A percentile compares a stretch with the other conserved stretches of the same genome.
phyloP scores from a whole-genome alignment of 2,888 invertebrate species.

The Dryobotodes eremita region DNA sequence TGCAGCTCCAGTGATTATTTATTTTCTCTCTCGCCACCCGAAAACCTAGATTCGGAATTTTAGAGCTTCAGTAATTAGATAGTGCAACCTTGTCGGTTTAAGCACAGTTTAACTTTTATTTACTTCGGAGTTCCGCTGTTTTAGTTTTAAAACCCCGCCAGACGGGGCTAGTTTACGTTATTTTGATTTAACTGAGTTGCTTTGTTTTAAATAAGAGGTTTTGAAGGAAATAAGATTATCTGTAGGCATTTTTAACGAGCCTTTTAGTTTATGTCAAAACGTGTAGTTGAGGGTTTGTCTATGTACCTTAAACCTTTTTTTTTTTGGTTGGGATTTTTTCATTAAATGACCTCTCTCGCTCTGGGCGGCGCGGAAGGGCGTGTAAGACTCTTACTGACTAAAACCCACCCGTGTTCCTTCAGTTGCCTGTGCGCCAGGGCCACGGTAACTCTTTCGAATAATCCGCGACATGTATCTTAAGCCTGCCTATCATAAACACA shows the following conservation, averaged over 20 bases:
- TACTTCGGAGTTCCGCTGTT: slow-evolving; percentile 38
- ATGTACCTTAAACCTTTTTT: background rate
- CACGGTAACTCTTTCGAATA: too few species aligned
- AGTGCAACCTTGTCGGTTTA: slow-evolving; percentile 47
- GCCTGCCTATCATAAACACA: too few species aligned
- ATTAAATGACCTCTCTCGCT: too few species aligned
- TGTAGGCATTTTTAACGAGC: background rate
- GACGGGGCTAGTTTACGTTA: slow-evolving; percentile 22
- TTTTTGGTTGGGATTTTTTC: too few species aligned
- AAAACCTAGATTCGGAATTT: slow-evolving; percentile 25
- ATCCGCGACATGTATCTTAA: too few species aligned
- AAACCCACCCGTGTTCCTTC: too few species aligned
- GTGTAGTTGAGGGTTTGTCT: background rate
- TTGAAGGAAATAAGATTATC: background rate
- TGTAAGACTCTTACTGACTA: too few species aligned
- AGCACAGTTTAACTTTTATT: slow-evolving; percentile 57
- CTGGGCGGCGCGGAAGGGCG: too few species aligned
- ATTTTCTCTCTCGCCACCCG: slow-evolving; percentile 12
- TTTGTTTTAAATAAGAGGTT: slow-evolving; percentile 15
- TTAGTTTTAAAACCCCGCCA: slow-evolving; percentile 48
- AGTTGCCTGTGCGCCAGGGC: too few species aligned
- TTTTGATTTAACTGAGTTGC: slow-evolving; percentile 32
- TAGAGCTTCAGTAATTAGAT: slow-evolving; percentile 47
- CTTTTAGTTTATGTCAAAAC: background rate
- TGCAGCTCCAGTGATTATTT: background rate